These are phyloP conservation scores for Alloscopus bannaensis DNA, from an alignment of 2,888 invertebrate genomes.

Conservation along the genomic window DNA sequence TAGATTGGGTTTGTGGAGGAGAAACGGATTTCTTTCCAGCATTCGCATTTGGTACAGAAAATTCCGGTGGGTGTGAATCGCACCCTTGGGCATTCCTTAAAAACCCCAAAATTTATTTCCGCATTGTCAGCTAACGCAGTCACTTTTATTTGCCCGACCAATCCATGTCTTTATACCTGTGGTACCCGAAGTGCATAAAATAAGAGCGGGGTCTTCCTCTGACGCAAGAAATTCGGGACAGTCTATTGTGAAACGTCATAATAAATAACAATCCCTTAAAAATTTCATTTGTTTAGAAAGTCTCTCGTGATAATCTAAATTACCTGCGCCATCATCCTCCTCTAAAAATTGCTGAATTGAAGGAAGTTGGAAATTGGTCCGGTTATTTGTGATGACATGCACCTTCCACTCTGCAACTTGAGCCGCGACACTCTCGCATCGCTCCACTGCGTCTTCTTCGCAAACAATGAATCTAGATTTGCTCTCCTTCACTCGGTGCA, in stretches of 20 bases:
- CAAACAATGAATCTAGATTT: conserved; percentile 67
- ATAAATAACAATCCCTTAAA: background rate
- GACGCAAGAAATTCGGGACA: conserved; percentile 40
- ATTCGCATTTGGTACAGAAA: conserved; percentile 29
- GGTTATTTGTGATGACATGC: conserved; percentile 61
- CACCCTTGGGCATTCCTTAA: conserved; percentile 62
- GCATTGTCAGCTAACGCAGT: background rate
- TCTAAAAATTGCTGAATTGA: conserved; percentile 31
- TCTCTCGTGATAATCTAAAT: conserved; percentile 20
- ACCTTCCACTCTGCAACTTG: conserved; percentile 57
- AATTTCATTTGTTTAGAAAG: background rate
- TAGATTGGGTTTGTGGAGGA: conserved; percentile 13
- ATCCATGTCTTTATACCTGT: conserved; percentile 61
- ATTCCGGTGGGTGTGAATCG: conserved; percentile 66
- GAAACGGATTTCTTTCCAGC: conserved; percentile 14
- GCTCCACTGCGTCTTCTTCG: conserved; percentile 53
- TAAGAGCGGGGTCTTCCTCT: conserved; percentile 58
- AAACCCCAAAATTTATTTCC: background rate
- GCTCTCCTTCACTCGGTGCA: conserved; percentile 62
- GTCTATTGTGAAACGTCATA: background rate
- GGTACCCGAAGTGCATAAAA: conserved; percentile 68
- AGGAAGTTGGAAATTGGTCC: background rate
- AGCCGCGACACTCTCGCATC: conserved; percentile 40
- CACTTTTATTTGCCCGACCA: background rate
- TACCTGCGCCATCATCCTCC: conserved; percentile 40